Percentiles rank a stretch among this genome's conserved stretches.
Conservation (phyloP, 2,113 vertebrate genomes). For the Sander lucioperca region DNA sequence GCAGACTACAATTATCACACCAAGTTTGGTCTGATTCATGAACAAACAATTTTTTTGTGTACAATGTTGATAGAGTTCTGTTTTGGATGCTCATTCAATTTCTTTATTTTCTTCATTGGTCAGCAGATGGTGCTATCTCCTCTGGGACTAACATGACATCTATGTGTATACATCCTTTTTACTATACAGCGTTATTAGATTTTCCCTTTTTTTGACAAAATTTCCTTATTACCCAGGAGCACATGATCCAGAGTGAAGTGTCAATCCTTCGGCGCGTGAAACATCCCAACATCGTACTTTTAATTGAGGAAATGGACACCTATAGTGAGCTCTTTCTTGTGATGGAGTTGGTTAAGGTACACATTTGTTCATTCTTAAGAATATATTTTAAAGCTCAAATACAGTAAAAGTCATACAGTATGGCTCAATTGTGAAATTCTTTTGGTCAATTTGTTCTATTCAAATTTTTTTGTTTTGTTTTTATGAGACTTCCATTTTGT, state of each 20-base stretch:
- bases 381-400: background rate
- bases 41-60: background rate
- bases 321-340: constrained; percentile 94
- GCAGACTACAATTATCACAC: background rate
- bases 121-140: constrained; percentile 19
- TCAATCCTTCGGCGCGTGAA: constrained; percentile 96
- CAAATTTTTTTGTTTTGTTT: background rate
- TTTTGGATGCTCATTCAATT: background rate
- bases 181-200: background rate
- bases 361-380: background rate
- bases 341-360: constrained; percentile 98
- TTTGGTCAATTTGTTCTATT: background rate
- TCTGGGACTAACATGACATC: background rate
- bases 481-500: background rate
- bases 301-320: constrained; percentile 98
- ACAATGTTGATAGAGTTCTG: background rate
- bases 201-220: background rate
- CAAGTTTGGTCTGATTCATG: background rate
- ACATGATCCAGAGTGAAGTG: constrained; percentile 99
- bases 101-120: background rate
- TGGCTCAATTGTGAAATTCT: background rate
- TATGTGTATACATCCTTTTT: background rate
- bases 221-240: constrained; percentile 85
- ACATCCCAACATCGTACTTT: constrained; percentile 97
- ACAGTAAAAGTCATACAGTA: background rate